Evolutionary conservation across 2,888 invertebrate genomes (phyloP).

Genomic region (Leptothorax acervorum): DNA sequence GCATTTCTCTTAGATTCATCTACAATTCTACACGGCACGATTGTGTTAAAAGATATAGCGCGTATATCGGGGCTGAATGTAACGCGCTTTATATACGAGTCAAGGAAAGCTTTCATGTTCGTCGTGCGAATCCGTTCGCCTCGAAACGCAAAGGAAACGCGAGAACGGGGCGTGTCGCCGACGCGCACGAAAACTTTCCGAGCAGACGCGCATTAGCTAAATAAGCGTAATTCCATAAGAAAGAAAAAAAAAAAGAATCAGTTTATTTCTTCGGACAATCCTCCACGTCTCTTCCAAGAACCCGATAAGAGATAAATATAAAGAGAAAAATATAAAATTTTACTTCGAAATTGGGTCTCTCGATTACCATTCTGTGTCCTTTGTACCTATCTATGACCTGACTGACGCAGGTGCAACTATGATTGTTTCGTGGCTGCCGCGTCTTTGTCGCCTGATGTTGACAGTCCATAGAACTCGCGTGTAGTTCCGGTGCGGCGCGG

Average conservation of each 20-base stretch:
- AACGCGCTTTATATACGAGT: conserved; percentile 1
- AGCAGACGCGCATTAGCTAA: conserved; percentile 1
- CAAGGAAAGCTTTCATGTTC: background rate
- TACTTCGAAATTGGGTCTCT: background rate
- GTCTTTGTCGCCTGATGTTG: conserved; percentile 59
- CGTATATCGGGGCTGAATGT: background rate
- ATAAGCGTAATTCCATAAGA: conserved; percentile 19
- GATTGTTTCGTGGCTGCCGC: conserved; percentile 60
- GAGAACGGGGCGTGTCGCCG: conserved; percentile 27
- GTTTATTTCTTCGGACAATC: background rate
- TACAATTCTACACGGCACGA: background rate
- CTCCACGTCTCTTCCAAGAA: background rate
- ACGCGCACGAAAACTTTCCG: conserved; percentile 26
- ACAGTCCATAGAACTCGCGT: conserved; percentile 12
- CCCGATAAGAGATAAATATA: background rate
- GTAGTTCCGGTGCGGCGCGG: conserved; percentile 67
- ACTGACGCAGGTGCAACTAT: conserved; percentile 61
- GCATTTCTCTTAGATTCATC: conserved; percentile 9
- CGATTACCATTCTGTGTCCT: background rate
- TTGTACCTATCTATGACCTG: background rate
- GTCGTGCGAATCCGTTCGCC: conserved; percentile 17
- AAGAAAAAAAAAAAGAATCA: background rate
- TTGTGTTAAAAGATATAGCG: background rate
- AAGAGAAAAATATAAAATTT: background rate
- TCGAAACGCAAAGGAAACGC: conserved; percentile 17